These are phyloP conservation scores for Heliconius sara DNA, from an alignment of 2,888 invertebrate genomes.

Conservation along the genomic window DNA sequence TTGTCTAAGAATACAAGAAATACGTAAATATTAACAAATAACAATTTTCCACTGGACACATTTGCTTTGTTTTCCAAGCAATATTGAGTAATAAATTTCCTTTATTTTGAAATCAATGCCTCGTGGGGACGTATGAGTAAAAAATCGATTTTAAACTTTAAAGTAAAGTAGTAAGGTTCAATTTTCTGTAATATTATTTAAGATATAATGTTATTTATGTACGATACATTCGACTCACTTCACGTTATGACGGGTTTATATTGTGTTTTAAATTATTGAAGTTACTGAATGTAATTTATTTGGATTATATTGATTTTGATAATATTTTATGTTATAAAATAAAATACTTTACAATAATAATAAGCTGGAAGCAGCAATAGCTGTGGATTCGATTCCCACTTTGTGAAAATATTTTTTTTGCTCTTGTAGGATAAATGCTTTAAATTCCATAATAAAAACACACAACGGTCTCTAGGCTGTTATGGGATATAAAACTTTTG, in stretches of 20 bases:
- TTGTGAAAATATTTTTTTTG: too few relatives aligned
- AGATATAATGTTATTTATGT: slow-evolving; percentile 7
- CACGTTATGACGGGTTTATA: slow-evolving; percentile 26
- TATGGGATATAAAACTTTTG: too few relatives aligned
- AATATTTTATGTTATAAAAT: neutral
- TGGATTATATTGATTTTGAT: neutral
- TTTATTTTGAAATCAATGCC: slow-evolving; percentile 50
- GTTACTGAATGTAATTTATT: slow-evolving; percentile 11
- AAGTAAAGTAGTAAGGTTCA: neutral
- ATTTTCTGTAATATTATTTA: slow-evolving; percentile 1
- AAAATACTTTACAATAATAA: neutral
- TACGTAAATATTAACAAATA: slow-evolving; percentile 14
- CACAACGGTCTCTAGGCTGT: too few relatives aligned
- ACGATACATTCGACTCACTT: slow-evolving; percentile 12
- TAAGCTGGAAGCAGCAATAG: neutral
- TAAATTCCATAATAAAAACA: too few relatives aligned
- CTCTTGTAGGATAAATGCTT: too few relatives aligned
- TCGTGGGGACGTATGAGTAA: slow-evolving; percentile 40
- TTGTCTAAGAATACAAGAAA: neutral
- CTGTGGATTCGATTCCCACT: neutral
- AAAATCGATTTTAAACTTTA: slow-evolving; percentile 16
- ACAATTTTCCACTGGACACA: slow-evolving; percentile 36
- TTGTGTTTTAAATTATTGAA: neutral
- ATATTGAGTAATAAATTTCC: slow-evolving; percentile 50
- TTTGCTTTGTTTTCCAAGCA: slow-evolving; percentile 50